Percentiles rank a stretch among this genome's conserved stretches.
These are phyloP conservation scores for Triplophysa siluroides DNA, from an alignment of 2,113 vertebrate genomes.

Conservation along the genomic window DNA sequence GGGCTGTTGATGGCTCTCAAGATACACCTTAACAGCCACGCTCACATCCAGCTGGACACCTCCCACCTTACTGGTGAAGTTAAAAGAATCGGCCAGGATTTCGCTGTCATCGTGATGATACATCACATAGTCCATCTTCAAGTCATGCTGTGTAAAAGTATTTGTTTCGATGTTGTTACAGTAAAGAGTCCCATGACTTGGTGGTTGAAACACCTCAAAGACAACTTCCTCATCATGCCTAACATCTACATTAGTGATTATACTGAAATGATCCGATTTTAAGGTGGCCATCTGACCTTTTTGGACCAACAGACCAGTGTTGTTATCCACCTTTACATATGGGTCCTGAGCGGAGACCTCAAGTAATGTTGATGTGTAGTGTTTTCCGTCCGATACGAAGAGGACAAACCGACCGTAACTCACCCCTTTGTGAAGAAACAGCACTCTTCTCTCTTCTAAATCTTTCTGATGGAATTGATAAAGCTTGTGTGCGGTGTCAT, in stretches of 20 bases:
- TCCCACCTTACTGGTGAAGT: conserved; percentile 73
- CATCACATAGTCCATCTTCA: conserved; percentile 70
- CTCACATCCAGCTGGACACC: conserved; percentile 67
- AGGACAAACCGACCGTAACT: conserved; percentile 84
- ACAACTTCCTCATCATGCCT: conserved; percentile 75
- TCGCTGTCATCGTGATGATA: conserved; percentile 78
- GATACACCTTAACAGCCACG: conserved; percentile 73
- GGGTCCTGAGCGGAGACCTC: conserved; percentile 84
- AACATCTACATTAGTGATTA: conserved; percentile 84
- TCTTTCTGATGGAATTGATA: conserved; percentile 86
- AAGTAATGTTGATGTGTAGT: conserved; percentile 78
- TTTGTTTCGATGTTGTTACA: conserved; percentile 54
- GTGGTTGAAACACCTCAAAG: conserved; percentile 75
- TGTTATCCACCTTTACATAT: conserved; percentile 78
- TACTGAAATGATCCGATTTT: conserved; percentile 77
- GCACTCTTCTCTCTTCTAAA: conserved; percentile 76
- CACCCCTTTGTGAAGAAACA: conserved; percentile 81
- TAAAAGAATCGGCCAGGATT: conserved; percentile 76
- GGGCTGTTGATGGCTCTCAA: conserved; percentile 76
- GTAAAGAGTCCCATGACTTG: conserved; percentile 76
- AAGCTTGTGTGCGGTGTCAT: conserved; percentile 76
- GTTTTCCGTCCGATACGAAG: conserved; percentile 86
- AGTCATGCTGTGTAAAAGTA: conserved; percentile 79
- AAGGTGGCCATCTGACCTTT: conserved; percentile 72
- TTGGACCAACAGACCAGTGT: conserved; percentile 80